Evolutionary conservation across 2,888 invertebrate genomes (phyloP).

Genomic region (Linnaemya vulpina): DNA sequence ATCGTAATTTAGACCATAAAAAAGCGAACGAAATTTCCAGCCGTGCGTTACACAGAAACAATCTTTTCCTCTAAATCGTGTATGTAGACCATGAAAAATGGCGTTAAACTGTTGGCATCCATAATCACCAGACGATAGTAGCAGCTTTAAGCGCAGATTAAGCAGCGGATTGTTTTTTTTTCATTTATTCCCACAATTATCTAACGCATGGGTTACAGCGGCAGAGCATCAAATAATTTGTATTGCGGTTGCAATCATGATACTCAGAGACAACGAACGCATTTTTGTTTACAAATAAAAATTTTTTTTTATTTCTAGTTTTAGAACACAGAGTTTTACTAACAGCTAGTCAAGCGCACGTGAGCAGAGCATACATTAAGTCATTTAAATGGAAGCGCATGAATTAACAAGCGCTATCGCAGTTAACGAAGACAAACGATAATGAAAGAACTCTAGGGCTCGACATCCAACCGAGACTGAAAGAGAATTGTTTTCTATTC

Average conservation of each 20-base stretch:
- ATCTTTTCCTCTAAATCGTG: not conserved
- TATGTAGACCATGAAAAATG: slow-evolving; percentile 1
- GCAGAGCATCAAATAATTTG: slow-evolving; percentile 23
- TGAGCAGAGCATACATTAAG: slow-evolving; percentile 60
- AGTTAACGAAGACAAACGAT: slow-evolving; percentile 18
- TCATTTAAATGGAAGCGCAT: slow-evolving; percentile 60
- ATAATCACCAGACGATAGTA: slow-evolving; percentile 1
- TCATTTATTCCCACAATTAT: slow-evolving; percentile 67
- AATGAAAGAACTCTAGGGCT: slow-evolving; percentile 49
- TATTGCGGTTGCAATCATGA: slow-evolving; percentile 53
- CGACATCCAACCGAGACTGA: slow-evolving; percentile 28
- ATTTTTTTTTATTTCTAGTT: not conserved
- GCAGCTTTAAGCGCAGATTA: slow-evolving; percentile 2
- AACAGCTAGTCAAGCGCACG: slow-evolving; percentile 60
- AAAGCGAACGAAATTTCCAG: not conserved
- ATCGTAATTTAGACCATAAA: too few relatives aligned
- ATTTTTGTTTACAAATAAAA: not conserved
- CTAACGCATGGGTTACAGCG: not conserved
- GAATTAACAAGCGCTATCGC: slow-evolving; percentile 65
- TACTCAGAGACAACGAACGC: not conserved
- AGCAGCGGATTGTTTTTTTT: slow-evolving; percentile 20
- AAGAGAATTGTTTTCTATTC: slow-evolving; percentile 38
- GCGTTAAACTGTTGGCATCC: slow-evolving; percentile 30
- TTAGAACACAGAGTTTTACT: slow-evolving; percentile 10
- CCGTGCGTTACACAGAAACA: not conserved